Percentiles rank a stretch among this genome's conserved stretches.
phyloP scores from a whole-genome alignment of 1,140 invertebrate genomes.

The Onthophagus taurus region DNA sequence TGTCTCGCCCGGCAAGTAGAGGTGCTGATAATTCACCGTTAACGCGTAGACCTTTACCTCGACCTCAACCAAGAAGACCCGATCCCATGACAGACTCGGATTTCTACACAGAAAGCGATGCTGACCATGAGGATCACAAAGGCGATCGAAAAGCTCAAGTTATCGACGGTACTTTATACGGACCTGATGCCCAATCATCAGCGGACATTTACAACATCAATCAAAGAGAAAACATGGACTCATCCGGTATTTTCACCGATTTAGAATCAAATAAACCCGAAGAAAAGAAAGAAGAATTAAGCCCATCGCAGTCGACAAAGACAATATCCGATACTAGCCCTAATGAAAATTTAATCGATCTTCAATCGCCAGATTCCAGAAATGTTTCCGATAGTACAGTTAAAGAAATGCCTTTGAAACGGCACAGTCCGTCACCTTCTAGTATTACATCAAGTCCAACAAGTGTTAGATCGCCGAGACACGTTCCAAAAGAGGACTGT shows the following conservation, averaged over 20 bases:
- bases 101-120: conserved; percentile 80
- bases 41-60: conserved; percentile 32
- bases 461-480: conserved; percentile 25
- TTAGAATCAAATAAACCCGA: conserved; percentile 49
- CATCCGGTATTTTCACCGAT: conserved; percentile 76
- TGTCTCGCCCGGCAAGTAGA: conserved; percentile 66
- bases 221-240: conserved; percentile 66
- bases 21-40: conserved; percentile 58
- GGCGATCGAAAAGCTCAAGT: conserved; percentile 62
- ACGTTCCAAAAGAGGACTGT: conserved; percentile 42
- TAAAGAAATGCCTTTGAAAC: conserved; percentile 46
- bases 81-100: conserved; percentile 84
- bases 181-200: conserved; percentile 43
- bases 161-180: conserved; percentile 75
- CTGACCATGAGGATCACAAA: conserved; percentile 65
- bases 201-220: conserved; percentile 40
- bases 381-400: conserved; percentile 10
- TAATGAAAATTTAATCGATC: conserved; percentile 30
- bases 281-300: conserved; percentile 30
- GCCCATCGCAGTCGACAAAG: conserved; percentile 33
- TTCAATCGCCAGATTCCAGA: conserved; percentile 13
- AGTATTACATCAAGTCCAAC: conserved; percentile 23
- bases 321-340: conserved; percentile 34
- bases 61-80: conserved; percentile 42
- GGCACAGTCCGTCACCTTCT: conserved; percentile 29